These are phyloP conservation scores for Ophonus ardosiacus DNA, from an alignment of 2,888 invertebrate species.

Conservation along the genomic window DNA sequence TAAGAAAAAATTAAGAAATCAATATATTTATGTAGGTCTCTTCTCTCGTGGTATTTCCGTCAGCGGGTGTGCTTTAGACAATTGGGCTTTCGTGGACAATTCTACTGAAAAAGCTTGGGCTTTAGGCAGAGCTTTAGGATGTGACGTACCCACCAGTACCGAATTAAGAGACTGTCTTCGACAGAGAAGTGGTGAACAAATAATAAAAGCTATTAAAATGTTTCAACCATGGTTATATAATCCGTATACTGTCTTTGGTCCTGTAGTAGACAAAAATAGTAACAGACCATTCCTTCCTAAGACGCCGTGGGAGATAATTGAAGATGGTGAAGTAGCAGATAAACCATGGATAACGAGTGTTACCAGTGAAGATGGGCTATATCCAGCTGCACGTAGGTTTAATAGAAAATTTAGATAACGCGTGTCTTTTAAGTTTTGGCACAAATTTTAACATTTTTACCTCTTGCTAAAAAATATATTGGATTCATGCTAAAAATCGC, in stretches of 20 bases:
- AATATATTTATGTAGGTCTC: conserved; percentile 67
- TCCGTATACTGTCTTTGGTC: conserved; percentile 72
- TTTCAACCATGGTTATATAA: conserved; percentile 65
- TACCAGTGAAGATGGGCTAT: conserved; percentile 71
- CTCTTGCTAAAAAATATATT: too few relatives aligned
- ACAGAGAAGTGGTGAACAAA: conserved; percentile 68
- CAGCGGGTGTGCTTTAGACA: conserved; percentile 71
- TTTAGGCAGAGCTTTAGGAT: conserved; percentile 69
- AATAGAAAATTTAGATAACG: neutral
- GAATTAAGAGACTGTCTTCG: conserved; percentile 70
- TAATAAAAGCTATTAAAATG: conserved; percentile 66
- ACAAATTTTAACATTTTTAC: too few relatives aligned
- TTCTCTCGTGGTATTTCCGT: conserved; percentile 71
- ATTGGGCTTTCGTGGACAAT: conserved; percentile 69
- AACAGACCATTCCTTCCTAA: conserved; percentile 70
- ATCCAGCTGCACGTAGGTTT: conserved; percentile 71
- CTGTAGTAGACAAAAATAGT: conserved; percentile 70
- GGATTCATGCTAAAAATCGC: too few relatives aligned
- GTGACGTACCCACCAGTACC: conserved; percentile 67
- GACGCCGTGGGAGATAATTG: conserved; percentile 70
- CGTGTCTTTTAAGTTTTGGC: too few relatives aligned
- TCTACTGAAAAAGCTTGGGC: conserved; percentile 68
- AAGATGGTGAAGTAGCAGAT: conserved; percentile 69
- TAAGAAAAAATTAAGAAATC: too few relatives aligned
- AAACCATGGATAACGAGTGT: conserved; percentile 72